phyloP scores from a whole-genome alignment of 2,113 vertebrate genomes.

The Myiozetetes cayanensis region DNA sequence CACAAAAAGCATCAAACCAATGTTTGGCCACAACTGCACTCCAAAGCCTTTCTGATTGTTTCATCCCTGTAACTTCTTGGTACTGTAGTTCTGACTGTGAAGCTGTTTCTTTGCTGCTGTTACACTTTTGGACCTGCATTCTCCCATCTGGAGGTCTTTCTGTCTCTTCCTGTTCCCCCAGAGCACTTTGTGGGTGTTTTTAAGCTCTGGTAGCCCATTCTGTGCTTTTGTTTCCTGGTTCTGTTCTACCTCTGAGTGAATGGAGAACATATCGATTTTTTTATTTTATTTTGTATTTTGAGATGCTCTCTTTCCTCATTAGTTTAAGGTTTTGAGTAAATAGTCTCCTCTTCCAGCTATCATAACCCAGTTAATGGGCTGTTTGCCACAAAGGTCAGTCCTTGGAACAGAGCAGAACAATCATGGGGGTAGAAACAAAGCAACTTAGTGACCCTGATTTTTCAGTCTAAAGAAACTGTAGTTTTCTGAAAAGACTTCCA shows the following conservation, averaged over 20 bases:
- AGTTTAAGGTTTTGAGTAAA: background rate
- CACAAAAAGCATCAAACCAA: background rate
- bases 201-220: background rate
- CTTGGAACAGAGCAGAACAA: background rate
- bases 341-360: background rate
- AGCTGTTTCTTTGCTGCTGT: background rate
- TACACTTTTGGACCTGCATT: background rate
- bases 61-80: background rate
- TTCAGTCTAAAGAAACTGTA: background rate
- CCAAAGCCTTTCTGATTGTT: background rate
- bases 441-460: background rate
- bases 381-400: background rate
- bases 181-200: background rate
- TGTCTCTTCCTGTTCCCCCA: background rate
- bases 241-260: background rate
- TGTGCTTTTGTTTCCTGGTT: background rate
- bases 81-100: background rate
- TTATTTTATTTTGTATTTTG: background rate
- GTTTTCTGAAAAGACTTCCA: background rate
- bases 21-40: background rate
- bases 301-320: background rate
- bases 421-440: background rate
- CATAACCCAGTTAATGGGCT: background rate
- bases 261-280: background rate
- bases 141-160: background rate